phyloP scores from a whole-genome alignment of 2,797 vertebrate genomes.

The Cyclura pinguis region DNA sequence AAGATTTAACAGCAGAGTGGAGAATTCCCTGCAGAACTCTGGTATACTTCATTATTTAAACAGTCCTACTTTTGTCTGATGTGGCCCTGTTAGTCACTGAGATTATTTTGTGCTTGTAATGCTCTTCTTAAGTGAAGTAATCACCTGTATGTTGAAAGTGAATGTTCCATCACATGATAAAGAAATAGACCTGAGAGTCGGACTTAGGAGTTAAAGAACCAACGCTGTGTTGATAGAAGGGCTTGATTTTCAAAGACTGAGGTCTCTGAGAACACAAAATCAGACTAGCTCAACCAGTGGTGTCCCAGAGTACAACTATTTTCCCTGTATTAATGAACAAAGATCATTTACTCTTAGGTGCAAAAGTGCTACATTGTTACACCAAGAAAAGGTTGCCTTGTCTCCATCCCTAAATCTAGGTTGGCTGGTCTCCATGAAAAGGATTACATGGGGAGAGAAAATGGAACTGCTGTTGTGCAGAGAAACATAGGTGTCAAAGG shows the following conservation, averaged over 20 bases:
- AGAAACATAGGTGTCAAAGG: neutral
- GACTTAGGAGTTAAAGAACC: neutral
- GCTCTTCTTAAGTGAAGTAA: neutral
- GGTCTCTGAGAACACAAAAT: neutral
- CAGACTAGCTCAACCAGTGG: neutral
- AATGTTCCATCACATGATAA: neutral
- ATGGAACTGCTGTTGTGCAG: neutral
- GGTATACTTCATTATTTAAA: constrained; percentile 65
- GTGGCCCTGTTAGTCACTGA: neutral
- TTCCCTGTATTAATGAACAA: neutral
- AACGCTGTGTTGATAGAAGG: neutral
- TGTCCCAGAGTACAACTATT: neutral
- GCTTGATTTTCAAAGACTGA: neutral
- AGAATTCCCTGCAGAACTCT: constrained; percentile 29
- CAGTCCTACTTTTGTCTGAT: constrained; percentile 46
- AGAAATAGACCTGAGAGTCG: neutral
- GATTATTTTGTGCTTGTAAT: constrained; percentile 34
- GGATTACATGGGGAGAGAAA: neutral
- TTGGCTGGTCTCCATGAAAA: neutral
- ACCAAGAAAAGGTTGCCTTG: neutral
- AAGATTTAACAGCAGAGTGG: neutral
- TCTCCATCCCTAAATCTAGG: neutral
- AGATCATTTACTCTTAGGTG: neutral
- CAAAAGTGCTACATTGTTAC: neutral
- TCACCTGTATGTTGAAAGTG: neutral